Conservation (phyloP, 2,888 invertebrate species). For the Leptinotarsa peninsularis region DNA sequence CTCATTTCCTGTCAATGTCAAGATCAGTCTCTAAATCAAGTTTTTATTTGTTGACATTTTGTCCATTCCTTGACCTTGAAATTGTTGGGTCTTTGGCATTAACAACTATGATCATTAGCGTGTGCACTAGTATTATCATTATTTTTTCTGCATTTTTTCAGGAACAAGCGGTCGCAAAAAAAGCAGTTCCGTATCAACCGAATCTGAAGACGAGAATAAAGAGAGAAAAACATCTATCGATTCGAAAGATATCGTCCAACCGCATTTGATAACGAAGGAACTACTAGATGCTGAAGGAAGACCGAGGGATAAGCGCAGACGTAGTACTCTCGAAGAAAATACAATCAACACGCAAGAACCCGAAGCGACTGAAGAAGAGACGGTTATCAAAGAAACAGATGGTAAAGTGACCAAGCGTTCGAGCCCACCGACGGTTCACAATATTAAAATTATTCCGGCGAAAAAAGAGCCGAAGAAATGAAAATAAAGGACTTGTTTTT, state of each 20-base stretch:
- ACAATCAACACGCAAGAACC: neutral
- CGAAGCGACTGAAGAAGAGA: neutral
- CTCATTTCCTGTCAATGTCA: too few species aligned
- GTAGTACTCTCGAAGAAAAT: neutral
- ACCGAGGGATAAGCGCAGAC: slow-evolving; percentile 14
- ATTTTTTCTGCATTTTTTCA: neutral
- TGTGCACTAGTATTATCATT: neutral
- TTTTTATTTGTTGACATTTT: too few species aligned
- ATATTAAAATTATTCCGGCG: neutral
- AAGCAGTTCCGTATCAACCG: neutral
- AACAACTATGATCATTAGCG: too few species aligned
- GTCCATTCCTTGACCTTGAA: too few species aligned
- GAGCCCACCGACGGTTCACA: neutral
- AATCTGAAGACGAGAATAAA: neutral
- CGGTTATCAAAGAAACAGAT: neutral
- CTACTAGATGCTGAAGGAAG: slow-evolving; percentile 29
- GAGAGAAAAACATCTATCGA: neutral
- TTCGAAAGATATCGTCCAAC: slow-evolving; percentile 30
- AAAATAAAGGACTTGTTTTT: neutral
- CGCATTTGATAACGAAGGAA: slow-evolving; percentile 35
- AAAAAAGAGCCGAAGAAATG: slow-evolving; percentile 6
- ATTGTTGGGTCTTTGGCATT: too few species aligned
- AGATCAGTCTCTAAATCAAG: too few species aligned
- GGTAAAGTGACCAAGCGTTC: neutral
- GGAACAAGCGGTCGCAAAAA: neutral